Base-by-base conservation (phyloP, 2,113 vertebrate genomes). In the Thunnus maccoyii region DNA sequence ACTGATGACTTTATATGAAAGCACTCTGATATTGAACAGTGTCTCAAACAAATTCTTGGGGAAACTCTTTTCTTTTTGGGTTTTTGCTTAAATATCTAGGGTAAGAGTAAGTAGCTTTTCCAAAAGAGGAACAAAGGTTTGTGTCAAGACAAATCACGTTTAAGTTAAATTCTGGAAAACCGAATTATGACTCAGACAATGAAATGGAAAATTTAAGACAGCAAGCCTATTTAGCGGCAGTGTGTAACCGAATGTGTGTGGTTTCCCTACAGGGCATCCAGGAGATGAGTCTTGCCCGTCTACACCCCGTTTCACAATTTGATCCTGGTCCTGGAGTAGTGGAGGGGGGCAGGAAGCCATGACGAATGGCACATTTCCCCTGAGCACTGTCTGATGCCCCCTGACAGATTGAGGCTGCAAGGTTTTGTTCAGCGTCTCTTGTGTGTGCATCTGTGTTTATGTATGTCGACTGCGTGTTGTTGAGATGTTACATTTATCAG, bases 401-500 rank as follows among this genome's bases (percentile, higher is more conserved):
- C 57, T 93, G 93, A 95, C 94, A 95, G 92, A 94, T 92, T 94
- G 87, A 92, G 92, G 93, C 89, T 94, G 91, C 63, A 69, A 74
- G 48, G 68, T 72, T 68, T 82, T 48, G 62, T 82, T 83, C 20
- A 57, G 15, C 7, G 20, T 81, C 66, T 84, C 22, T 22, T 20
- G 30, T 50, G 74, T 64, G 22, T 78, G 48, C 25, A 16, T 78
- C n/a, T 69, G 75, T 67, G 56, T 77, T 20, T 55, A 30, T 77
- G 61, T 48, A 3, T 56, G 48, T 70, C 47, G 52, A 41, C 22
- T 48, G 41, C 75, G 51, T 41, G 41, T 57, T 32, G 65, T 25
- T 0, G 46, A 52, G 84, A 58, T 47, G 61, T 61, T 75, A 16
- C 48, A 68, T 72, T 80, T 64, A 87, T 90, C 68, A 78, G 3